These are phyloP conservation scores for Chrysocyon brachyurus DNA, from an alignment of 2,797 vertebrate genomes.

Conservation along the genomic window DNA sequence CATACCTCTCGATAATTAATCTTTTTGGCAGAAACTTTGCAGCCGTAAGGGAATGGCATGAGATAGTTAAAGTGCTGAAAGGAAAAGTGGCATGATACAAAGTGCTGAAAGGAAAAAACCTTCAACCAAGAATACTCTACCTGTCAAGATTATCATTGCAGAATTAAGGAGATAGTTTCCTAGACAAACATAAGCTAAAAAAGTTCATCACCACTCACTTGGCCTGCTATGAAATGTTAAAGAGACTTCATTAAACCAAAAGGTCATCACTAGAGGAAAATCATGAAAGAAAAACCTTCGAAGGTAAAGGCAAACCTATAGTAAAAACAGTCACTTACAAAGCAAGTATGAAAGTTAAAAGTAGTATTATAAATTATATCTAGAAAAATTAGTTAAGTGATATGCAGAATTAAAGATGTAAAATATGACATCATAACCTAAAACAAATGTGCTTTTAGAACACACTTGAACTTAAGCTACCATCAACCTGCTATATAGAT, in stretches of 20 bases:
- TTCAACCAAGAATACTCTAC: neutral
- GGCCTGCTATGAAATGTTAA: neutral
- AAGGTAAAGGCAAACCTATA: neutral
- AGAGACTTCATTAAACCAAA: neutral
- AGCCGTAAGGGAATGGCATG: neutral
- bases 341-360: neutral
- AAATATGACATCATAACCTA: neutral
- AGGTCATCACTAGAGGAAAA: neutral
- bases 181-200: neutral
- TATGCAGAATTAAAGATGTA: neutral
- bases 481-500: neutral
- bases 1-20: neutral
- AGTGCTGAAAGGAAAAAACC: neutral
- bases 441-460: neutral
- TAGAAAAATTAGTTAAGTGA: neutral
- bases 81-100: neutral
- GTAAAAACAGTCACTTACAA: neutral
- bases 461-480: neutral
- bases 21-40: neutral
- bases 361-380: neutral
- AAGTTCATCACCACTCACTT: neutral
- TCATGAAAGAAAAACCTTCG: neutral
- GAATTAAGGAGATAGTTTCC: neutral
- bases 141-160: neutral
- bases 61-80: neutral